Evolutionary conservation across 2,888 invertebrate species (phyloP).

Genomic region (Quadroppia sp.): DNA sequence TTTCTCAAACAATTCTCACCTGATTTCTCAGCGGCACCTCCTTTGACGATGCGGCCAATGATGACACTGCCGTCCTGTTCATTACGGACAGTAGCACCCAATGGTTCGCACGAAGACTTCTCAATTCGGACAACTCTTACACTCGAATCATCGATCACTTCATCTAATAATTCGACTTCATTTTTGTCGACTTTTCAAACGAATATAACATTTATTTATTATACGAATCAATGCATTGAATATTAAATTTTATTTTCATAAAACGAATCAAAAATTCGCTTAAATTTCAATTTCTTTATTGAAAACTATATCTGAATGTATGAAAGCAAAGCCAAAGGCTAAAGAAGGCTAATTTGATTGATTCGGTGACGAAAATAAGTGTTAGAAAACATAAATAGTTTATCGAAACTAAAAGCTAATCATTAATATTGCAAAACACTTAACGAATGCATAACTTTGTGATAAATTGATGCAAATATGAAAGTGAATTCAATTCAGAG

Average conservation of each 20-base stretch:
- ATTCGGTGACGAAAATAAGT: slow-evolving; percentile 10
- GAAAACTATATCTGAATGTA: too few relatives aligned
- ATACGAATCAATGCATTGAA: too few relatives aligned
- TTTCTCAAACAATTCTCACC: slow-evolving; percentile 52
- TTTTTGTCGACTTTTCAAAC: slow-evolving; percentile 41
- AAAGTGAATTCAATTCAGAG: background rate
- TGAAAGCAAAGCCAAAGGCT: too few relatives aligned
- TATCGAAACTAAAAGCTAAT: background rate
- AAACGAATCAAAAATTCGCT: too few relatives aligned
- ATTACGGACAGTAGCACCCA: slow-evolving; percentile 69
- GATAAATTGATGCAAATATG: background rate
- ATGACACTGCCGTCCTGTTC: slow-evolving; percentile 87
- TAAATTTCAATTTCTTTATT: too few relatives aligned
- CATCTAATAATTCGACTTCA: slow-evolving; percentile 41
- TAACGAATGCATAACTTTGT: slow-evolving; percentile 1
- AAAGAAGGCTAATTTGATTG: slow-evolving; percentile 19
- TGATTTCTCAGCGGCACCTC: slow-evolving; percentile 94
- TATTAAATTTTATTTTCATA: too few relatives aligned
- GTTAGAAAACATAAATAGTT: slow-evolving; percentile 17
- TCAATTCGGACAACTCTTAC: slow-evolving; percentile 87
- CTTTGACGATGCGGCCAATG: slow-evolving; percentile 90
- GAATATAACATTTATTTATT: too few relatives aligned
- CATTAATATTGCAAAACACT: background rate
- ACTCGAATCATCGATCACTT: slow-evolving; percentile 36
- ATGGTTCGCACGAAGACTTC: slow-evolving; percentile 58